Evolutionary conservation across 2,797 vertebrate genomes (phyloP).

Genomic region (Glyptemys insculpta): DNA sequence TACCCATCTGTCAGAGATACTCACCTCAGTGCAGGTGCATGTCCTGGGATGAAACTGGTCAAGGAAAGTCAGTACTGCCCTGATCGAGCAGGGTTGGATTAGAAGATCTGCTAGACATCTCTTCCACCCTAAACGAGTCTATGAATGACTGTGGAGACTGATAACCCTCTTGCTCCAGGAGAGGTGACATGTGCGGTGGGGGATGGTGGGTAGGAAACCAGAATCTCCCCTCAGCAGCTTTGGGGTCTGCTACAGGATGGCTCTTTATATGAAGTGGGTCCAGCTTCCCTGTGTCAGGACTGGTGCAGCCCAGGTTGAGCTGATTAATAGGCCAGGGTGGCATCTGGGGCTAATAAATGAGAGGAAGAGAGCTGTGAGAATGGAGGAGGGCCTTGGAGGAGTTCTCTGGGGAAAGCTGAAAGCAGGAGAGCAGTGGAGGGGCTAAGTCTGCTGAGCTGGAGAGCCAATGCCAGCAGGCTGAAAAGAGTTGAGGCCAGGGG

Average conservation of each 20-base stretch:
- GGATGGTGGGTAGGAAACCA: neutral
- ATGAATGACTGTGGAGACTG: neutral
- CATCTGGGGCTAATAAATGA: neutral
- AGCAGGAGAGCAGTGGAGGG: neutral
- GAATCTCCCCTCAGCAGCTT: neutral
- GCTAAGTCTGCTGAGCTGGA: too few relatives aligned
- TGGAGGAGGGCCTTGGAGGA: neutral
- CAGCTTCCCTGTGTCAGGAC: too few relatives aligned
- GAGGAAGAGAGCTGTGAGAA: neutral
- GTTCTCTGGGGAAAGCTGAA: neutral
- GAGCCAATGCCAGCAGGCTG: neutral
- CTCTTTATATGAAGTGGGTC: neutral
- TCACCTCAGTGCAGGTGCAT: accelerated
- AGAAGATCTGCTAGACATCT: neutral
- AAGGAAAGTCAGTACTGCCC: neutral
- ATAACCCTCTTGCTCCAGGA: conserved; percentile 16
- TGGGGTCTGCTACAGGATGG: neutral
- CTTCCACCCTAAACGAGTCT: neutral
- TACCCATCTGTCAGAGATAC: neutral
- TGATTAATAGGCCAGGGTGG: neutral
- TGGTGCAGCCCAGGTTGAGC: neutral
- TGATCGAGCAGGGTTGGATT: neutral
- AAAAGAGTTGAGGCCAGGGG: neutral
- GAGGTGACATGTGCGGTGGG: neutral
- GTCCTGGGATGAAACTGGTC: neutral